Evolutionary conservation across 2,113 vertebrate genomes (phyloP).

Genomic region (Phylloscopus trochiloides): DNA sequence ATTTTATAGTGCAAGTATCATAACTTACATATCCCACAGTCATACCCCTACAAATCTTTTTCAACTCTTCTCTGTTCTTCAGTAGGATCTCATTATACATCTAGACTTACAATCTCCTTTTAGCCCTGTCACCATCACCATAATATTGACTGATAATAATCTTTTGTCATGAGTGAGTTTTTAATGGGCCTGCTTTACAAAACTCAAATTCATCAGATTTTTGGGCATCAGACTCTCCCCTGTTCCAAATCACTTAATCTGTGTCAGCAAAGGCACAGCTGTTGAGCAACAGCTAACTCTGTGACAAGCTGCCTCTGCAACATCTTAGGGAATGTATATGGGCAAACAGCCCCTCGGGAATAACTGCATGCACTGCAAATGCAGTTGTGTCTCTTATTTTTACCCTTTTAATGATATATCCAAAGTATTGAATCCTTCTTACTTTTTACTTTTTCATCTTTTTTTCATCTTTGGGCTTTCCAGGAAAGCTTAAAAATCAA

Average conservation of each 20-base stretch:
- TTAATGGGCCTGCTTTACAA: background rate
- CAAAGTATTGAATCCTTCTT: background rate
- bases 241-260: background rate
- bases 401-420: background rate
- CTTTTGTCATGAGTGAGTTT: background rate
- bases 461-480: background rate
- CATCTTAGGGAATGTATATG: background rate
- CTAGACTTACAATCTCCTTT: background rate
- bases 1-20: background rate
- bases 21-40: background rate
- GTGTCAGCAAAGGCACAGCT: constrained; percentile 3
- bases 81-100: background rate
- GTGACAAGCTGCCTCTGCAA: background rate
- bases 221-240: background rate
- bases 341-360: background rate
- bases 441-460: background rate
- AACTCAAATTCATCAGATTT: background rate
- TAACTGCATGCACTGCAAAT: background rate
- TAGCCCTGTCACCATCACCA: background rate
- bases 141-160: background rate
- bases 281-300: background rate
- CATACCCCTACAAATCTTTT: background rate
- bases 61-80: background rate
- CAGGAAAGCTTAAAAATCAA: background rate
- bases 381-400: background rate